Percentiles rank a stretch among this genome's conserved stretches.
These are phyloP conservation scores for Heterodera filipjevi DNA, from an alignment of 2,888 invertebrate species.

Conservation along the genomic window DNA sequence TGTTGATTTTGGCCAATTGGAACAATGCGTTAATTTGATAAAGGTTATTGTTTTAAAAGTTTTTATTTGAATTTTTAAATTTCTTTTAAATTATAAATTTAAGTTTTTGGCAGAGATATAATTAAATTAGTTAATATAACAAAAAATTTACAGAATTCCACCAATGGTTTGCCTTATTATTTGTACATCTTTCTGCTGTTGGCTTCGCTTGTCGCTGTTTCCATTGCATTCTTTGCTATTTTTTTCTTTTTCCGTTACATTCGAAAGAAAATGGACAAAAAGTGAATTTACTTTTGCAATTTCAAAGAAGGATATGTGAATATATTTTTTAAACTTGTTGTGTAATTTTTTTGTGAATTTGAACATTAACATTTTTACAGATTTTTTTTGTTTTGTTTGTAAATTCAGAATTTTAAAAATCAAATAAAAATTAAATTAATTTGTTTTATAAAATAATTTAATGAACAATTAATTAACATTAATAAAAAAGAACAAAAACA, in stretches of 20 bases:
- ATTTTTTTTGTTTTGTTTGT: too few relatives aligned
- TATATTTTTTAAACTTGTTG: too few relatives aligned
- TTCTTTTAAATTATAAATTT: too few relatives aligned
- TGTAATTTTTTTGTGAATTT: background rate
- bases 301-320: too few relatives aligned
- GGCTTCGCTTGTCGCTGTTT: background rate
- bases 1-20: background rate
- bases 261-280: background rate
- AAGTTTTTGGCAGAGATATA: too few relatives aligned
- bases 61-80: background rate
- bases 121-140: too few relatives aligned
- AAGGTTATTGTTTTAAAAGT: background rate
- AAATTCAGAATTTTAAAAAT: too few relatives aligned
- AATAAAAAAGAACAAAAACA: background rate
- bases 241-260: background rate
- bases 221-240: background rate
- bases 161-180: background rate
- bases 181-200: background rate
- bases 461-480: too few relatives aligned
- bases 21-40: background rate
- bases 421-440: too few relatives aligned
- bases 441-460: too few relatives aligned
- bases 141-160: too few relatives aligned
- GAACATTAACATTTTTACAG: too few relatives aligned
- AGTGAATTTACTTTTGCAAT: background rate